Base-by-base conservation (phyloP, 1,140 invertebrate species). In the Drosophila lini region DNA sequence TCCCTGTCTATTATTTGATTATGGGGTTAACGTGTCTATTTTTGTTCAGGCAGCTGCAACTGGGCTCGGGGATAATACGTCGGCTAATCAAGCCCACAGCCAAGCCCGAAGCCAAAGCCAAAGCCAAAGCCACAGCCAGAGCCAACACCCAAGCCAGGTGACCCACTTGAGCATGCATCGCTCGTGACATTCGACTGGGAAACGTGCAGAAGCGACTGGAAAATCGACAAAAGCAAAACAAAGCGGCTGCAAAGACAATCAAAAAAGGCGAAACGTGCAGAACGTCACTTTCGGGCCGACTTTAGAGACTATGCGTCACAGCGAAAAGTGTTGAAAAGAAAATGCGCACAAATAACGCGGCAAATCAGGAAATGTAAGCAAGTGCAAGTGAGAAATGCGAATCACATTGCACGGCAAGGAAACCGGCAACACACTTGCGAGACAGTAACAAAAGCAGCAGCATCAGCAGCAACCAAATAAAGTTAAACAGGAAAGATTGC, bases 131-230 rank as follows among this genome's bases (percentile, higher is more conserved):
- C 44, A 36, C 13, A 41, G 11, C 47, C 48, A 53, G 28, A 64
- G 36, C 61, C 45, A 52, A 42, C 59, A 64, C 44, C 74, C 53
- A 44, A 42, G 36, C 53, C 56, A 45, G 73, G 42, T 67, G 78
- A 86, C 83, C 80, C 84, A 83, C 83, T 88, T 88, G 80, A 89
- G 79, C 84, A 89, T 83, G 84, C 84, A 56, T 65, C 80, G 84
- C 83, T 89, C 83, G 83, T 89, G 84, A 89, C 83, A 88, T 88
- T 88, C 84, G 80, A 61, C 77, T 74, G 64, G 83, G 58, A 78
- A 80, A 88, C 83, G 83, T 88, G 83, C 83, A 77, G 52, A 88
- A 77, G 79, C 70, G 50, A 76, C 64, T 77, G 84, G 40, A 88
- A 88, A 89, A 88, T 83, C 50, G 83, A 80, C 80, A 73, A 70